phyloP scores from a whole-genome alignment of 2,888 invertebrate species.

The Caenorhabditis imperialis region DNA sequence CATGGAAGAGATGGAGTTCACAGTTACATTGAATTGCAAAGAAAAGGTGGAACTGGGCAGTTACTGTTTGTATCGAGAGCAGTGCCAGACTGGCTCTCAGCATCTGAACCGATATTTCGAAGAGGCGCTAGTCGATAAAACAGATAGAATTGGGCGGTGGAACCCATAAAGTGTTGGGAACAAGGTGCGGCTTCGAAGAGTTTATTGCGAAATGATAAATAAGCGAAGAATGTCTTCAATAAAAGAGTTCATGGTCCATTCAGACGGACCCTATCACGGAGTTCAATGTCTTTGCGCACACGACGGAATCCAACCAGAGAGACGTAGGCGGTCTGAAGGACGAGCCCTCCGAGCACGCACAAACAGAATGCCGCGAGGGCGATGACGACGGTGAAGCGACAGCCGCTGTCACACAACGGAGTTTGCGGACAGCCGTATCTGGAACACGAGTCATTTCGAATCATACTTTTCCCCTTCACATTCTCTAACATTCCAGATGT shows the following conservation, averaged over 20 bases:
- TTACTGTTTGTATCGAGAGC: neutral
- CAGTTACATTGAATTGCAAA: constrained; percentile 9
- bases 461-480: neutral
- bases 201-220: no score
- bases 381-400: constrained; percentile 28
- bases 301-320: constrained; percentile 29
- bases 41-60: constrained; percentile 19
- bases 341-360: constrained; percentile 21
- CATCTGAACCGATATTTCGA: neutral
- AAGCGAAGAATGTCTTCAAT: neutral
- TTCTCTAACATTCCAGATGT: neutral
- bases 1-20: constrained; percentile 10
- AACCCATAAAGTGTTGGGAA: constrained; percentile 4
- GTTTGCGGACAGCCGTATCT: constrained; percentile 38
- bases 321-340: constrained; percentile 23
- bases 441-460: no score
- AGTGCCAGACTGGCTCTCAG: neutral
- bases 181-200: no score
- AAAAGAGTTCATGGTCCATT: constrained; percentile 12
- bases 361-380: constrained; percentile 22
- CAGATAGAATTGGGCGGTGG: neutral
- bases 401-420: constrained; percentile 29
- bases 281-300: constrained; percentile 18
- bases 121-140: neutral
- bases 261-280: constrained; percentile 27